Base-by-base conservation (phyloP, 2,797 vertebrate genomes). In the Myiotriccus ornatus region DNA sequence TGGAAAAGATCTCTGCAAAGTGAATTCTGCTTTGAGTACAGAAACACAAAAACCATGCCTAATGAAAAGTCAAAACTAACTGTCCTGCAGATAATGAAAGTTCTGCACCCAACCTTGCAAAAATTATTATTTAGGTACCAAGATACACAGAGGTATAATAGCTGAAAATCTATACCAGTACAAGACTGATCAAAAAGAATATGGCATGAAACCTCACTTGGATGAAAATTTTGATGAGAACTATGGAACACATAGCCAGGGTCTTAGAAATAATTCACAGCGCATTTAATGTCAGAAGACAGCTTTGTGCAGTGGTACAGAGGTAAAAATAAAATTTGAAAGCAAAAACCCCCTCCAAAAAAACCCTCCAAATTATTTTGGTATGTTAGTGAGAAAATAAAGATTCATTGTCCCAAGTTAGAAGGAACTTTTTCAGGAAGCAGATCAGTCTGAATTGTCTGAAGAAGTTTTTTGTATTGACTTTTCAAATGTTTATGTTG, bases 61-160 rank as follows among this genome's bases (percentile, higher is more conserved):
- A 71, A 69, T 7, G 46, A 86, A 4, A 28, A 37, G 32, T 34
- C n/a, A 35, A 1, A 5, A 41, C 34, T 47, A 41, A 18, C 14
- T 55, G 11, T 28, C n/a, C 56, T 47, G 41, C 81, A 70, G 17
- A 32, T 11, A 65, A 27, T 2, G 27, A 1, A 87, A 65, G 34
- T 59, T 81, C 44, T 59, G 19, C 44, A 77, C 20, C 15, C 24
- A 43, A 12, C 17, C 20, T 63, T 56, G 22, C 24, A 63, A 89
- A 43, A 74, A 63, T 6, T 6, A 21, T 67, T 69, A 27, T 20
- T 81, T 70, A 53, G 3, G 7, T 41, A 43, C 2, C 9, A 12
- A 52, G 13, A 24, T n/a, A 70, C 35, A 67, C 0, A 0, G 24
- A 67, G 30, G 19, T 34, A n/a, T 4, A 30, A 44, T 25, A 56